phyloP scores from a whole-genome alignment of 2,797 vertebrate genomes.

The Gouania willdenowi region DNA sequence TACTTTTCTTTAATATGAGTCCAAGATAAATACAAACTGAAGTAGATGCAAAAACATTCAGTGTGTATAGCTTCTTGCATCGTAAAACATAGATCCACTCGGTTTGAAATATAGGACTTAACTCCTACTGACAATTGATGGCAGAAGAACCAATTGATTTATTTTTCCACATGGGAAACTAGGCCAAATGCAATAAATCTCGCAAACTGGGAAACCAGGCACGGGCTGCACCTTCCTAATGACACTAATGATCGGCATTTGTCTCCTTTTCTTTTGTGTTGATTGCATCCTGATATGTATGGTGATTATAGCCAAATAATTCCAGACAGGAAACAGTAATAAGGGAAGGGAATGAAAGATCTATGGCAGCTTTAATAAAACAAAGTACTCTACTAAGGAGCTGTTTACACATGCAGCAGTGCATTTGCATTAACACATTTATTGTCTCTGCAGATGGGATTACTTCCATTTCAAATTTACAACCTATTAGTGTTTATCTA shows the following conservation, averaged over 20 bases:
- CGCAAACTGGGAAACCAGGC: constrained; percentile 45
- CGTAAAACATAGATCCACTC: constrained; percentile 8
- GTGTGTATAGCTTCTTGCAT: constrained; percentile 25
- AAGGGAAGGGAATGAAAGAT: too few species aligned
- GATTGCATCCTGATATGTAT: too few species aligned
- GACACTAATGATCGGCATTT: too few species aligned
- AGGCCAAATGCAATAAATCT: constrained; percentile 50
- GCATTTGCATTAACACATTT: too few species aligned
- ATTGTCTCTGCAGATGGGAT: constrained; percentile 37
- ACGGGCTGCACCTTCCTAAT: too few species aligned
- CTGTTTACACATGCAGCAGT: constrained; percentile 10
- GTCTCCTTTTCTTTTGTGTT: constrained; percentile 1
- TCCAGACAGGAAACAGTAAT: too few species aligned
- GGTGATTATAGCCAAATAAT: constrained; percentile 3
- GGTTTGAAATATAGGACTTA: constrained; percentile 30
- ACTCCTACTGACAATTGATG: constrained; percentile 41
- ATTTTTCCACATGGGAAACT: constrained; percentile 35
- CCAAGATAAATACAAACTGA: constrained; percentile 31
- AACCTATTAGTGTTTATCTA: constrained; percentile 51
- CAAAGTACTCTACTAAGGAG: too few species aligned
- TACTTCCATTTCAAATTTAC: constrained; percentile 49
- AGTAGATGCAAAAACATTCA: constrained; percentile 34
- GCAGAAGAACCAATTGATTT: constrained; percentile 39
- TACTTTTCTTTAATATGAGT: constrained; percentile 19
- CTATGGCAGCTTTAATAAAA: too few species aligned